Evolutionary conservation across 2,888 invertebrate genomes (phyloP), one percentile per base, ranked within the genome.

Genomic region (Lasioglossum villosulum): DNA sequence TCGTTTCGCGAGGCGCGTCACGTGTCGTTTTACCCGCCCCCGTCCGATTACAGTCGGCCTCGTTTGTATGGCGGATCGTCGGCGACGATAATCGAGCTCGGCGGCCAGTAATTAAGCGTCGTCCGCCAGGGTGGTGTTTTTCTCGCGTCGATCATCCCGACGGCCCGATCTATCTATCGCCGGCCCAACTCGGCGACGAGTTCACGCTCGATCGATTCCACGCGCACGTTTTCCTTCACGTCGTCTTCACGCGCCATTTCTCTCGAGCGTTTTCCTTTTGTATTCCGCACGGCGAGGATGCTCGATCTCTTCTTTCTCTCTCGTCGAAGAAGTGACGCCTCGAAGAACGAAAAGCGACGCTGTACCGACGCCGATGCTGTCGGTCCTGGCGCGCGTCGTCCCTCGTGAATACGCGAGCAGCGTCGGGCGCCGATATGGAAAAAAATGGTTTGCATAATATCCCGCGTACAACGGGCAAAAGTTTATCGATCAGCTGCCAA

Each of bases 401-500:
- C 5, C 59, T 59, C 59, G 59, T 59, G 59, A 59, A 59, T 59
- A 59, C 59, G 27, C 59, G 14, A 59, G 27, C 59, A 59, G 59
- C 27, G 27, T 59, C 59, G 59, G 59, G 27, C 59, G 27, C 14
- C 59, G 14, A 14, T 59, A 59, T 59, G 59, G 14, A 59, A 30
- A 59, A 30, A 56, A 75, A 75, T 48, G 34, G 75, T 86, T 83
- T 52, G 14, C 77, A 63, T 87, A 79, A 87, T 81, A 75, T 80
- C 42, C 75, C 68, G 80, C 66, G 52, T 66, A 66, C 66, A 37
- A 27, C 56, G 19, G 30, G 68, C 71, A 81, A 68, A 68, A 30
- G 78, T 68, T 66, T 52, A 87, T 87, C 84, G 84, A 84, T 82
- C 72, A 45, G 70, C 75, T 52, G 78, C 63, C 70, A n/a, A 5